Base-by-base conservation (phyloP, 2,113 vertebrate genomes). In the Dascyllus trimaculatus region DNA sequence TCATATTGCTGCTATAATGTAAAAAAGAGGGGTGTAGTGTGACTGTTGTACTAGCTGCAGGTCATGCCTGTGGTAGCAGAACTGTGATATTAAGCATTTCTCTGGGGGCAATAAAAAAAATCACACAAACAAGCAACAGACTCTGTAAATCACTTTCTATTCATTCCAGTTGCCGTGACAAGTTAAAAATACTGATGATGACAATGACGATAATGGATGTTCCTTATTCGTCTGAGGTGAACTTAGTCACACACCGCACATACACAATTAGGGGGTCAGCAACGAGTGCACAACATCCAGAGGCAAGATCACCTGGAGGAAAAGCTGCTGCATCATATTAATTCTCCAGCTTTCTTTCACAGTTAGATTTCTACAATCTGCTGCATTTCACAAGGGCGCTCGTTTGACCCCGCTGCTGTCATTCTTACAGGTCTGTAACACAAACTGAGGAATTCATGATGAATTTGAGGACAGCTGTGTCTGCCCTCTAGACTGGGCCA, bases 281-380 rank as follows among this genome's bases (percentile, higher is more conserved):
- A 78, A 75, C 56, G 83, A 51, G 26, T 4, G 29, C 67, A 63
- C 60, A 71, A 49, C 70, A 74, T 58, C 51, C 25, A 65, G n/a
- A 58, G 70, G 73, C 26, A 32, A 80, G 64, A 87, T 72, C 59
- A 83, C 68, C 82, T 80, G 72, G 51, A 25, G 40, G 19, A 82
- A 71, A 64, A 58, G 66, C 38, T 21, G 46, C 69, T 67, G 58
- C 76, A 61, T 75, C 72, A 61, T 52, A 85, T 89, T 54, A 81
- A 84, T 87, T 84, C 82, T 83, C 78, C 76, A 73, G 75, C 57
- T 22, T 67, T 71, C 78, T 86, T 67, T 84, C 63, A 67, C 78
- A 68, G 81, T 29, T 56, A 56, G 57, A 67, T 81, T 75, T 71
- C 48, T 18, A 69, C 71, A 87, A 80, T 84, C 70, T 87, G 84